These are phyloP conservation scores for Poeciliopsis paucimaculata DNA, from an alignment of 2,797 vertebrate species.

Conservation along the genomic window DNA sequence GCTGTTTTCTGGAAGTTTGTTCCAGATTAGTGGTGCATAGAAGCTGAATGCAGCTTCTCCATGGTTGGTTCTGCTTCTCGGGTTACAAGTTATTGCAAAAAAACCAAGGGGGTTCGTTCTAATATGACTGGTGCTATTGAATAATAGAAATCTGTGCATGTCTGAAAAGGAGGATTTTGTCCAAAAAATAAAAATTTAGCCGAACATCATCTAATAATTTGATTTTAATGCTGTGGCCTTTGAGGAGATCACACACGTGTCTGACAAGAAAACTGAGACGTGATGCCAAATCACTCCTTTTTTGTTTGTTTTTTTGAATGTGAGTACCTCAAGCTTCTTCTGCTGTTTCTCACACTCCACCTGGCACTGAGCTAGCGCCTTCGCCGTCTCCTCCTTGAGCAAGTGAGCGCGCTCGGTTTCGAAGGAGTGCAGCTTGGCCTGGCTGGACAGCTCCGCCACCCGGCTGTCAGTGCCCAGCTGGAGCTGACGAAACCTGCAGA, in stretches of 20 bases:
- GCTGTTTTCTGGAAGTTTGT: too few species aligned
- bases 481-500: constrained; percentile 87
- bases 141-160: neutral
- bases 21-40: too few species aligned
- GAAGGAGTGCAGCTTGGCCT: constrained; percentile 91
- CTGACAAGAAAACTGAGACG: neutral
- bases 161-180: neutral
- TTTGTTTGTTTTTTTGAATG: neutral
- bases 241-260: neutral
- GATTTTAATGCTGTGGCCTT: neutral
- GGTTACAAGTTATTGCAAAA: neutral
- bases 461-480: constrained; percentile 90
- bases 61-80: too few species aligned
- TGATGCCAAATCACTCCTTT: neutral
- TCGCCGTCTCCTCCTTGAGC: constrained; percentile 91
- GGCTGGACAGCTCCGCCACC: constrained; percentile 90
- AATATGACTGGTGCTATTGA: neutral
- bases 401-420: constrained; percentile 92
- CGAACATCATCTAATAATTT: neutral
- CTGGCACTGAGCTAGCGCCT: constrained; percentile 91
- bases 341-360: constrained; percentile 97
- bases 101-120: neutral
- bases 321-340: constrained; percentile 93
- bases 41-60: too few species aligned
- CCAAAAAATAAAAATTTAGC: neutral